Evolutionary conservation across 2,113 vertebrate species (phyloP).

Genomic region (Dipodomys ordii): DNA sequence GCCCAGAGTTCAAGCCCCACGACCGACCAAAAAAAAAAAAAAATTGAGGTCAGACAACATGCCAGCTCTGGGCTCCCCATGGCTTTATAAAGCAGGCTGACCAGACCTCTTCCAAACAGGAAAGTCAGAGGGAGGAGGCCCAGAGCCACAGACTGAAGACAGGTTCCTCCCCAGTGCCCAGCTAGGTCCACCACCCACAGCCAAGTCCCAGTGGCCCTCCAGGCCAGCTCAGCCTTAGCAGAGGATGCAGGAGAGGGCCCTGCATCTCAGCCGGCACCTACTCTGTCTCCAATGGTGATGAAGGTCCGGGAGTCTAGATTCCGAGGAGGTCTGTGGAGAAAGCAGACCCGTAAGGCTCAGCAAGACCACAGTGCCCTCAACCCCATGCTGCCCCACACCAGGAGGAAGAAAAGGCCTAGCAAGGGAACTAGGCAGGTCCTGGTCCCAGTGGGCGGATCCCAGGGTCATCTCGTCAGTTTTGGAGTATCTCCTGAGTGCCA

Average conservation of each 20-base stretch:
- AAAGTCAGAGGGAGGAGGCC: not conserved
- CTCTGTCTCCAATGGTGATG: slow-evolving; percentile 91
- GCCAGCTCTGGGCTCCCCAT: not conserved
- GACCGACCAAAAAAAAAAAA: not conserved
- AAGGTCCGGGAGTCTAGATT: slow-evolving; percentile 90
- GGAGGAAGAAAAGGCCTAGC: not conserved
- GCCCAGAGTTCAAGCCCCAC: no score
- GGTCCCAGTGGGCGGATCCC: not conserved
- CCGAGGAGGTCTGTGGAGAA: slow-evolving; percentile 85
- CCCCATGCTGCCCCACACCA: not conserved
- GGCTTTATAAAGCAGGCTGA: not conserved
- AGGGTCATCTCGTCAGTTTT: not conserved
- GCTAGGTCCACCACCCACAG: not conserved
- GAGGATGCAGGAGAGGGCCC: no score
- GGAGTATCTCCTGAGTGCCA: not conserved
- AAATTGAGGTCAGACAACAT: not conserved
- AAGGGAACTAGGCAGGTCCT: accelerated
- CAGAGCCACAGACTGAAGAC: not conserved
- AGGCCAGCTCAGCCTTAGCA: not conserved
- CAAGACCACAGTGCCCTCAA: not conserved
- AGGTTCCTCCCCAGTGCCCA: not conserved
- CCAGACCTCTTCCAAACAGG: not conserved
- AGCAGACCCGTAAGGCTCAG: not conserved
- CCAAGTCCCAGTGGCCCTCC: not conserved
- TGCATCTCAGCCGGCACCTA: slow-evolving; percentile 55